phyloP scores from a whole-genome alignment of 2,797 vertebrate genomes.

The Melanogrammus aeglefinus region DNA sequence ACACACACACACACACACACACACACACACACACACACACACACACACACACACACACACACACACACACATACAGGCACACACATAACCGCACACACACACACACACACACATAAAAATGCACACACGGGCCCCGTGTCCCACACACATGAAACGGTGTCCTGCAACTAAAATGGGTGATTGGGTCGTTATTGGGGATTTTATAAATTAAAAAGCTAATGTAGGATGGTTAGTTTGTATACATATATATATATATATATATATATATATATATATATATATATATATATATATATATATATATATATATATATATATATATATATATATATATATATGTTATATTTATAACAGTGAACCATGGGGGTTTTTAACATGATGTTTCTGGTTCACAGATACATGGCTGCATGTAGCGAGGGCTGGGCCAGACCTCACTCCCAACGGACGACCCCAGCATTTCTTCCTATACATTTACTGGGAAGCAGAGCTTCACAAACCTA shows the following conservation, averaged over 20 bases:
- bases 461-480: constrained; percentile 13
- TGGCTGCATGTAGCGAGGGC: not conserved
- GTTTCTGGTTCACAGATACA: not conserved
- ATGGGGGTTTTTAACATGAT: not conserved
- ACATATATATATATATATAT: no score
- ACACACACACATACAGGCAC: not conserved
- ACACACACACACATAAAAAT: no score
- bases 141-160: no score
- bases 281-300: no score
- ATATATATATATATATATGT: no score
- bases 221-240: no score
- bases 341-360: not conserved
- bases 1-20: not conserved
- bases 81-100: not conserved
- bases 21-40: not conserved
- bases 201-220: no score
- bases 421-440: not conserved
- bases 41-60: not conserved
- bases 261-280: no score
- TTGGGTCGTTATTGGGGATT: not conserved
- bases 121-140: no score
- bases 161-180: not conserved
- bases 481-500: constrained; percentile 36
- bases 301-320: no score
- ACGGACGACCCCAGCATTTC: not conserved